These are phyloP conservation scores for Acronicta psi DNA, from an alignment of 2,888 invertebrate genomes.

Conservation along the genomic window DNA sequence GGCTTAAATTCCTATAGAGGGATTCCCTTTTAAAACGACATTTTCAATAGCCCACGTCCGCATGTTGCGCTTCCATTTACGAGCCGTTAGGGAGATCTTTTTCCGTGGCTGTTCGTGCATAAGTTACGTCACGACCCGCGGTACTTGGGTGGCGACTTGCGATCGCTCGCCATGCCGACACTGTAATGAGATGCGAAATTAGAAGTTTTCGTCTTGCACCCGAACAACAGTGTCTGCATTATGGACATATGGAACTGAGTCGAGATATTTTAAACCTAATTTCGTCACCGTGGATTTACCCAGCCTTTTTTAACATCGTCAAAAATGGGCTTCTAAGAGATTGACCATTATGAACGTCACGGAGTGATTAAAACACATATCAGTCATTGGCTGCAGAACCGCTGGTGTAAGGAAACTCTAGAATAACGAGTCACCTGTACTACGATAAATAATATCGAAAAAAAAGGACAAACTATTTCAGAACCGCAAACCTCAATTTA, in stretches of 20 bases:
- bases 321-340: no score
- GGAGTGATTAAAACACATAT: no score
- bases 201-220: constrained; percentile 49
- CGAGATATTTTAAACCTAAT: constrained; percentile 1
- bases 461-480: constrained; percentile 32
- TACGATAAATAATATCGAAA: constrained; percentile 22
- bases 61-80: constrained; percentile 35
- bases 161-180: constrained; percentile 35
- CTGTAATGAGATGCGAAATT: constrained; percentile 58
- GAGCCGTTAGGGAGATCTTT: constrained; percentile 45
- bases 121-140: constrained; percentile 55
- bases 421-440: no score
- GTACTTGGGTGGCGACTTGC: constrained; percentile 53
- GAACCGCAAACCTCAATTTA: constrained; percentile 18
- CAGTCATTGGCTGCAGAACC: no score
- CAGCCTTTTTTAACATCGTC: no score
- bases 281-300: constrained; percentile 16
- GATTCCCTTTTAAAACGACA: constrained; percentile 38
- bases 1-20: constrained; percentile 39
- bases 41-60: constrained; percentile 34
- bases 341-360: no score
- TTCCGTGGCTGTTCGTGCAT: constrained; percentile 43
- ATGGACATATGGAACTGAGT: background rate
- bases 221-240: constrained; percentile 24
- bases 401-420: no score